Evolutionary conservation across 2,888 invertebrate species (phyloP).

Genomic region (Tinea semifulvella): DNA sequence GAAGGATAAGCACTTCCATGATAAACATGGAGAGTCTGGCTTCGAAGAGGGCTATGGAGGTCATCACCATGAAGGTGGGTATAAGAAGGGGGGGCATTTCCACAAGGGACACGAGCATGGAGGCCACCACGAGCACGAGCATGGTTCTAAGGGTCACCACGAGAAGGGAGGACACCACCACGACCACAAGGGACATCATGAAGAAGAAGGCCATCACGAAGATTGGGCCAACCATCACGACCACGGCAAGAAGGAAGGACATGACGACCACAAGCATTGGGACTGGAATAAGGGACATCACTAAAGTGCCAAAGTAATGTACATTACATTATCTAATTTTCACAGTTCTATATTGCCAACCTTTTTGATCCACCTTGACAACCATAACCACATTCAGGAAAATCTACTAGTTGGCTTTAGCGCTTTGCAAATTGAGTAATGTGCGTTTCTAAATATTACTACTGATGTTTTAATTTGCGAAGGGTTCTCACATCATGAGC

Average conservation of each 20-base stretch:
- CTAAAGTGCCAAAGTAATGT: too few relatives aligned
- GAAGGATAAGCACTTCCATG: slow-evolving; percentile 87
- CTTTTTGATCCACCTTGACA: too few relatives aligned
- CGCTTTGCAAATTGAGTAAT: too few relatives aligned
- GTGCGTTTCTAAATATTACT: too few relatives aligned
- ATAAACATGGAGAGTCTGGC: slow-evolving; percentile 83
- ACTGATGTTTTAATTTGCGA: too few relatives aligned
- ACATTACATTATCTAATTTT: too few relatives aligned
- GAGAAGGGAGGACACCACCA: slow-evolving; percentile 82
- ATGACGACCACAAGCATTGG: slow-evolving; percentile 82
- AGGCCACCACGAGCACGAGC: slow-evolving; percentile 78
- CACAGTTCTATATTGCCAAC: too few relatives aligned
- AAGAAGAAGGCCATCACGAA: slow-evolving; percentile 77
- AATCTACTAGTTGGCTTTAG: too few relatives aligned
- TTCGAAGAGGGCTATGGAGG: slow-evolving; percentile 83
- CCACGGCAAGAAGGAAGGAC: slow-evolving; percentile 80
- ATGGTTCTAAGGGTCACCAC: slow-evolving; percentile 80
- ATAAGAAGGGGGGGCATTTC: slow-evolving; percentile 81
- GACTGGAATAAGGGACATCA: slow-evolving; percentile 66
- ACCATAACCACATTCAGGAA: too few relatives aligned
- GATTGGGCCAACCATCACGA: slow-evolving; percentile 76
- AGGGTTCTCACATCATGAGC: too few relatives aligned
- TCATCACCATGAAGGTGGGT: slow-evolving; percentile 77
- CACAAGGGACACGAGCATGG: slow-evolving; percentile 82
- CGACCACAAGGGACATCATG: slow-evolving; percentile 80